Evolutionary conservation across 2,797 vertebrate species (phyloP), one percentile per base, ranked within the genome.

Genomic region (Takifugu ocellatus): DNA sequence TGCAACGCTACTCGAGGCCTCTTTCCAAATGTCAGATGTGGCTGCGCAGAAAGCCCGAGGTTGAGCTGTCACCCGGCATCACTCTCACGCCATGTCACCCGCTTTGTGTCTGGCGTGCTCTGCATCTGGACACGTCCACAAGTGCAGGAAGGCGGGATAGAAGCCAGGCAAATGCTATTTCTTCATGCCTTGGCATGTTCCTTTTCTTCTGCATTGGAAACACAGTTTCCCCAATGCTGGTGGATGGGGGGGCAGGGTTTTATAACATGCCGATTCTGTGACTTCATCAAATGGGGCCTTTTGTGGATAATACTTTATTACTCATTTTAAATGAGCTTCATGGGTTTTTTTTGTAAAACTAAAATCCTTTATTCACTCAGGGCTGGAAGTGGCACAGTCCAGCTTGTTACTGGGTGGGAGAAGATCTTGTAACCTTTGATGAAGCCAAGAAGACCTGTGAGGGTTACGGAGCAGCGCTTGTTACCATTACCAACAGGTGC

Each of bases 321-420:
- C 27, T 29, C 47, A 54, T 43, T 43, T 43, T 16, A 43, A 21
- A 5, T 8, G n/a, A n/a, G 3, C 6, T 9, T 46, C 44, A 6
- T n/a, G 21, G 21, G 21, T 21, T 12, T 39, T 36, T 36, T 11
- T 36, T 36, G 12, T 39, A 9, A 2, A 9, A 33, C 10, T 33
- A 2, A 33, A 3, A 33, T 33, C 31, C 9, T 33, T 42, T 49
- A n/a, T 24, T 6, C 14, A 10, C 16, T 64, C 61, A 98, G 96
- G 95, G 96, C 61, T 98, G 97, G 97, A 96, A 93, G 52, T 98
- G 95, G 95, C 96, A 98, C 84, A 96, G 92, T 82, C 94, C 96
- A 10, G 92, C 94, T 17, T 99, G 97, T 88, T 98, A 95, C 82
- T 95, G 92, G 92, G 89, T 98, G 46, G 94, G 93, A 0, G 94